These are phyloP conservation scores for Hyles lineata DNA, from an alignment of 2,888 invertebrate genomes.

Conservation along the genomic window DNA sequence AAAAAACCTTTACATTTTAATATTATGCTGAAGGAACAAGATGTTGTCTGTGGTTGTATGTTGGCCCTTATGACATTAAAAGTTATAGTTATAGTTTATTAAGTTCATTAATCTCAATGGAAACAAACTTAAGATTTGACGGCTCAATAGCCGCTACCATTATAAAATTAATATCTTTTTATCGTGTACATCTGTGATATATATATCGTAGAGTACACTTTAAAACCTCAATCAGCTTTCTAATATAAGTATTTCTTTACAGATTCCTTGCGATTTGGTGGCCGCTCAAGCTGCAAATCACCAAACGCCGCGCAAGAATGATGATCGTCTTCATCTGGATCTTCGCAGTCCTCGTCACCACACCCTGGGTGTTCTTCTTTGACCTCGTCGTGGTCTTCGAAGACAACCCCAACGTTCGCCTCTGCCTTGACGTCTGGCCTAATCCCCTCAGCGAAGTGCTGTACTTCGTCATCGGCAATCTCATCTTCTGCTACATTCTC, in stretches of 20 bases:
- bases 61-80: too few relatives aligned
- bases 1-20: too few relatives aligned
- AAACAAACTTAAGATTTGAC: too few relatives aligned
- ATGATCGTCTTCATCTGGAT: conserved; percentile 97
- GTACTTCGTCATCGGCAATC: conserved; percentile 95
- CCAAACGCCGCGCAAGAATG: conserved; percentile 93
- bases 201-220: background rate
- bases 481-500: conserved; percentile 95
- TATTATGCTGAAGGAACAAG: too few relatives aligned
- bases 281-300: conserved; percentile 95
- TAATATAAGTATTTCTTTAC: conserved; percentile 49
- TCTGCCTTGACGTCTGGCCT: conserved; percentile 95
- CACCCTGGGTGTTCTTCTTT: conserved; percentile 96
- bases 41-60: too few relatives aligned
- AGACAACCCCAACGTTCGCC: conserved; percentile 89
- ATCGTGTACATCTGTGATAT: too few relatives aligned
- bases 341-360: conserved; percentile 92
- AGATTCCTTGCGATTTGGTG: conserved; percentile 98
- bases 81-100: too few relatives aligned
- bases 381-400: conserved; percentile 90
- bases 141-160: too few relatives aligned
- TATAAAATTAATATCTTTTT: too few relatives aligned
- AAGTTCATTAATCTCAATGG: too few relatives aligned
- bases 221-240: background rate
- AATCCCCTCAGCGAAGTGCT: conserved; percentile 91